Percentiles rank a stretch among this genome's conserved stretches.
These are phyloP conservation scores for Echinops telfairi DNA, from an alignment of 2,113 vertebrate genomes.

Conservation along the genomic window DNA sequence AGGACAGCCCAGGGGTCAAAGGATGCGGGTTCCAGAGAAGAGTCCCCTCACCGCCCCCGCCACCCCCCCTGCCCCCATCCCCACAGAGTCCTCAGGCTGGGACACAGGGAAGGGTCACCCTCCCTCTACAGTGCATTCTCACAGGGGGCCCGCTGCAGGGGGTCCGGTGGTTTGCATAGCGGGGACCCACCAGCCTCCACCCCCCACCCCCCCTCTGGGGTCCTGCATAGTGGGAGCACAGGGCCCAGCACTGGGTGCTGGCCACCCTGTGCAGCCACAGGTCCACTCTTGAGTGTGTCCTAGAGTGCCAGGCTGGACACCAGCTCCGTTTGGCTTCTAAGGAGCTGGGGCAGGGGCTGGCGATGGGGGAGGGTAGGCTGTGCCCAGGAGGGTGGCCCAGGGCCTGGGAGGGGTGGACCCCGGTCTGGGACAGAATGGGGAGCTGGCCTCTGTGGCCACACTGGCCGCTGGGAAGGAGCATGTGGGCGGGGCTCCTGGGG, in stretches of 20 bases:
- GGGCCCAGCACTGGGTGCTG: rapidly evolving
- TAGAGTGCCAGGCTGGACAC: too few species aligned
- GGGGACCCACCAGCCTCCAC: neutral
- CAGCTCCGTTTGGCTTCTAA: too few species aligned
- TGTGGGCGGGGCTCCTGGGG: too few species aligned
- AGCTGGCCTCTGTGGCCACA: too few species aligned
- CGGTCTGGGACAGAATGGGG: too few species aligned
- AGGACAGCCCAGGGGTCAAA: neutral
- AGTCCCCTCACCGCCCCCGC: neutral
- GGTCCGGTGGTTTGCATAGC: neutral
- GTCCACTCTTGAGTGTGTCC: neutral
- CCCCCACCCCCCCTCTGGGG: neutral
- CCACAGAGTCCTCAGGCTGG: neutral
- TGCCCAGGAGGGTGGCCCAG: too few species aligned
- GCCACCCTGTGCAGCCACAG: rapidly evolving
- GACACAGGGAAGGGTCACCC: too few species aligned
- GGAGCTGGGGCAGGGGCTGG: too few species aligned
- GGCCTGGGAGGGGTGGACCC: neutral
- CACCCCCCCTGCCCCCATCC: neutral
- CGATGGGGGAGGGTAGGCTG: too few species aligned
- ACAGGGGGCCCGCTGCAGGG: too few species aligned
- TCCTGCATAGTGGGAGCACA: neutral
- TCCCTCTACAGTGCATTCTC: too few species aligned
- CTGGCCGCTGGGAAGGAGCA: too few species aligned
- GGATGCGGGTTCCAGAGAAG: neutral